Conservation (phyloP, 2,113 vertebrate species). For the Sturnus vulgaris region DNA sequence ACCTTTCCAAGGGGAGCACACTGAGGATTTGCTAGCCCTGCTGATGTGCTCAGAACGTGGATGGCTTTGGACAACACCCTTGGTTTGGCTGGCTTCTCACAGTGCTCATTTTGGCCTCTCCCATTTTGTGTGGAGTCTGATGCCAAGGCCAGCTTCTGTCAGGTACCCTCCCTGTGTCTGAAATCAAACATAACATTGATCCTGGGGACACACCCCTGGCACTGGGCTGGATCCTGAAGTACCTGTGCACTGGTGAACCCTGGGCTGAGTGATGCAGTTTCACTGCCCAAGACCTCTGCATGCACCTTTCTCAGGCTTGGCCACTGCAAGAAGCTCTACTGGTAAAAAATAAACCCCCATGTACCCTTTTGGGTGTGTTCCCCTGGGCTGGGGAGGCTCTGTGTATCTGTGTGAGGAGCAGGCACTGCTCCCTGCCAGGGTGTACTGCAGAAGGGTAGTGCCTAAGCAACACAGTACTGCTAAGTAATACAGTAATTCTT, state of each 20-base stretch:
- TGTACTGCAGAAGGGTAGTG: not conserved
- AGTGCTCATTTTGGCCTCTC: not conserved
- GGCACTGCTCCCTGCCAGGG: not conserved
- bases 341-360: not conserved
- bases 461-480: not conserved
- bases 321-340: not conserved
- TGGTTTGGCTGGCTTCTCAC: not conserved
- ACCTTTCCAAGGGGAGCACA: not conserved
- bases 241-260: not conserved
- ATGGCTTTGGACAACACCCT: not conserved
- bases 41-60: not conserved
- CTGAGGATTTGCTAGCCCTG: not conserved
- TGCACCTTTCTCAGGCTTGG: not conserved
- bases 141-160: not conserved
- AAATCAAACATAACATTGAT: accelerated
- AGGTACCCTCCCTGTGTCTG: not conserved
- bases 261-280: not conserved
- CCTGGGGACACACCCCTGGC: not conserved
- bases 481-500: not conserved
- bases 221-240: too few relatives aligned
- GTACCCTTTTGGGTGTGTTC: not conserved
- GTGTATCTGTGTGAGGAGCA: not conserved
- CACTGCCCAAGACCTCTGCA: not conserved
- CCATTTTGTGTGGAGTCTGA: not conserved
- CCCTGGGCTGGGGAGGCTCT: not conserved